A percentile compares a stretch with the other conserved stretches of the same genome.
phyloP scores from a whole-genome alignment of 1,140 invertebrate species.

The Harlomillsia oculata region DNA sequence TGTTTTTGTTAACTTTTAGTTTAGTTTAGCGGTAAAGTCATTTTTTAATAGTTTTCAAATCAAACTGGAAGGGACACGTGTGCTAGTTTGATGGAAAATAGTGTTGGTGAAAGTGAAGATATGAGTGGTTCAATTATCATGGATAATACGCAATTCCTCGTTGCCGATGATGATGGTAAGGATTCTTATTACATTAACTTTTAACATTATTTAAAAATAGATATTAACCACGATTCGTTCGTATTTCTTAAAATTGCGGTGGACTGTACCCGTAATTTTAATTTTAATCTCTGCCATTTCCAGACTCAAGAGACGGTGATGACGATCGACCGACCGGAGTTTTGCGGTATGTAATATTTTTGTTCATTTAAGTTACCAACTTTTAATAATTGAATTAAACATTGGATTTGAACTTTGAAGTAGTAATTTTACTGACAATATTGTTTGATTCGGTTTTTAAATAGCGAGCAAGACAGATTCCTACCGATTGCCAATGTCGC shows the following conservation, averaged over 20 bases:
- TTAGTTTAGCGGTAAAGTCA: no score
- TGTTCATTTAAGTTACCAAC: no score
- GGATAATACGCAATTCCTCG: conserved; percentile 15
- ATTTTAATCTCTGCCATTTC: conserved; percentile 5
- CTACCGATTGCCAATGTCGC: conserved; percentile 97
- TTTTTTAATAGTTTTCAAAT: no score
- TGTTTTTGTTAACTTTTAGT: no score
- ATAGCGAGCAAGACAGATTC: conserved; percentile 87
- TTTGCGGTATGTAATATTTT: conserved; percentile 36
- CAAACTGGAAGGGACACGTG: no score
- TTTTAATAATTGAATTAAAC: no score
- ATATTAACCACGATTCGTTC: background rate
- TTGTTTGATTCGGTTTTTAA: no score
- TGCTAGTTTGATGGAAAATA: conserved; percentile 26
- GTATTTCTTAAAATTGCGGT: background rate
- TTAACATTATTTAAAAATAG: background rate
- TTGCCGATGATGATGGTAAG: conserved; percentile 20
- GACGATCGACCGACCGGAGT: conserved; percentile 28
- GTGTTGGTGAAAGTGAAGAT: conserved; percentile 31
- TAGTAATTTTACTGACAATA: background rate
- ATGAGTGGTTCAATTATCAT: conserved; percentile 14
- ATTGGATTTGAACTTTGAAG: no score
- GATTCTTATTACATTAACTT: background rate
- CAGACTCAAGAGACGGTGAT: conserved; percentile 32
- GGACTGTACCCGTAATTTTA: background rate